phyloP scores from a whole-genome alignment of 2,113 vertebrate genomes.

The Anseranas semipalmata region DNA sequence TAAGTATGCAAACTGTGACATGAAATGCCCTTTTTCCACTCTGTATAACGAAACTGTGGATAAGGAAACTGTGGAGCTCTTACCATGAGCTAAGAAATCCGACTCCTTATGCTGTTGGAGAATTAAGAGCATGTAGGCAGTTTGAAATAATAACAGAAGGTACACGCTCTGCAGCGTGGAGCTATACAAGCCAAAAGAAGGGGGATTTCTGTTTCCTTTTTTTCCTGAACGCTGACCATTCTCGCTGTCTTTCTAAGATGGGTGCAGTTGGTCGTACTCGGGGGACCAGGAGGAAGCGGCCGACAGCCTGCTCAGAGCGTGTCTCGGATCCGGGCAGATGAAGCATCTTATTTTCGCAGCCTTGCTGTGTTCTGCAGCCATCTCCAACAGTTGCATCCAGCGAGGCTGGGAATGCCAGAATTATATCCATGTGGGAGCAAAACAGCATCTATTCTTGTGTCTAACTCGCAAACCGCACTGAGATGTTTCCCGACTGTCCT shows the following conservation, averaged over 20 bases:
- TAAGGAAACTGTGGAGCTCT: not conserved
- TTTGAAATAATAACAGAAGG: not conserved
- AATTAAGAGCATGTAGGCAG: rapidly evolving
- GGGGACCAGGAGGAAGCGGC: not conserved
- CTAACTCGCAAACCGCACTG: not conserved
- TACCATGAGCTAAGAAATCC: rapidly evolving
- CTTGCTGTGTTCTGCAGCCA: not conserved
- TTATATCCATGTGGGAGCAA: not conserved
- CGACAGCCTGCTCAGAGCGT: not conserved
- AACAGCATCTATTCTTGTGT: not conserved
- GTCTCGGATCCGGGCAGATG: not conserved
- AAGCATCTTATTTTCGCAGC: not conserved
- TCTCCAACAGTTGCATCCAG: not conserved
- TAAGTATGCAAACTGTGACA: not conserved
- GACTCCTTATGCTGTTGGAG: not conserved
- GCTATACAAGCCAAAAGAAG: not conserved
- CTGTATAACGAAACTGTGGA: not conserved
- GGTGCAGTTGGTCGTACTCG: rapidly evolving
- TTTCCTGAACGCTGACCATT: not conserved
- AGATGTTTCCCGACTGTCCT: not conserved
- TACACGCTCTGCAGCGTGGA: not conserved
- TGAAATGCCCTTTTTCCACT: not conserved
- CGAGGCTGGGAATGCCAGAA: not conserved
- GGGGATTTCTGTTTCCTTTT: not conserved
- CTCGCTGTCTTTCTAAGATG: rapidly evolving